Base-by-base conservation (phyloP, 2,113 vertebrate species). In the Chaetodon auriga region DNA sequence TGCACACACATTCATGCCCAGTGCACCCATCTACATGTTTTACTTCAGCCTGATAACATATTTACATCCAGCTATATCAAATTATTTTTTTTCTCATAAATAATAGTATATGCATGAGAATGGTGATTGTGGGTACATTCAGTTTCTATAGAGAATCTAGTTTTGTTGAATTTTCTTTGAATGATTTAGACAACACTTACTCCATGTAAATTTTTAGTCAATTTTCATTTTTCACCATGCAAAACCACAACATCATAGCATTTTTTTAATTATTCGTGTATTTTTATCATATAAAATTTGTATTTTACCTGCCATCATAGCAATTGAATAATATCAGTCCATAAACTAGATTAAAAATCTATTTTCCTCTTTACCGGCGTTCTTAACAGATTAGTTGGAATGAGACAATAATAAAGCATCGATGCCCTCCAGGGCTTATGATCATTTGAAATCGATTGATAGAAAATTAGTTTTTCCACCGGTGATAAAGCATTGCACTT, bases 361-460 rank as follows among this genome's bases (percentile, higher is more conserved):
- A 49, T 64, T 25, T 76, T n/a, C 60, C 25, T 68, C 36, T 36
- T 23, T 45, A 48, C 58, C 36, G 76, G 53, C 68, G 62, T 66
- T 87, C 63, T 70, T 49, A 30, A 30, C 30, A n/a, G 68, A 88
- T 78, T 80, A 74, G 60, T 74, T 86, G 68, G 84, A 91, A 89
- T 82, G 71, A 81, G 75, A 82, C 77, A 64, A 87, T 83, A 90
- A 87, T 93, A 92, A 91, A 93, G 84, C 87, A 84, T 78, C 14
- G 19, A 78, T 74, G 79, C 83, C 92, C 90, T 80, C 16, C 43
- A 30, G 91, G 82, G 48, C 53, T 86, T 80, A 84, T 82, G 76
- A 92, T 91, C 91, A 90, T 93, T 91, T 85, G 69, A 89, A 93
- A 94, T 94, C 93, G 87, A 95, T 90, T 87, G 89, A 93, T 92